Evolutionary conservation across 2,888 invertebrate species (phyloP).

Genomic region (Cepaea hortensis): DNA sequence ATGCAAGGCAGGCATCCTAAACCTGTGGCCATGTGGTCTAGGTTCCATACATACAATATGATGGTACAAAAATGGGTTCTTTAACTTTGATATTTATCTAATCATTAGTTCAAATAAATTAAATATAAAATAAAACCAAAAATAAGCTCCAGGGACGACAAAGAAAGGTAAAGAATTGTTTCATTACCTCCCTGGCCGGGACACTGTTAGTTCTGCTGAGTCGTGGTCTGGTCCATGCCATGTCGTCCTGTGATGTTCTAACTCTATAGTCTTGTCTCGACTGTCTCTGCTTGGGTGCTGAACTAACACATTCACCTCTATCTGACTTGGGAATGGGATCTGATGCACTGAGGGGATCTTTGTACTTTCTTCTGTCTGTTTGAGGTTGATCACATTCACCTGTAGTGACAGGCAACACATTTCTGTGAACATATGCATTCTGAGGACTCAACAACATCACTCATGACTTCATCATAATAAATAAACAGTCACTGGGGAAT

Average conservation of each 20-base stretch:
- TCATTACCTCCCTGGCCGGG: conserved; percentile 22
- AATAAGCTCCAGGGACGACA: not conserved
- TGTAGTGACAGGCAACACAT: not conserved
- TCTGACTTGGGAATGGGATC: conserved; percentile 21
- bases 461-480: no score
- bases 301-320: not conserved
- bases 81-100: no score
- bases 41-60: no score
- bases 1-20: no score
- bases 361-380: not conserved
- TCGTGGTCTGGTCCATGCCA: conserved; percentile 17
- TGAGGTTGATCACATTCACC: conserved; percentile 17
- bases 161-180: not conserved
- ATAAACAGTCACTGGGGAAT: no score
- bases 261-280: conserved; percentile 17
- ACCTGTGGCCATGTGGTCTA: no score
- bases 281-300: conserved; percentile 12
- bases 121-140: not conserved
- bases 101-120: no score
- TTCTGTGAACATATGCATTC: no score
- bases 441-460: no score
- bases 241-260: conserved; percentile 36
- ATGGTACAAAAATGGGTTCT: no score
- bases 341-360: conserved; percentile 23
- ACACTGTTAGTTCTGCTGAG: conserved; percentile 33